These are phyloP conservation scores for Anorthoa munda DNA, from an alignment of 2,888 invertebrate genomes.

Conservation along the genomic window DNA sequence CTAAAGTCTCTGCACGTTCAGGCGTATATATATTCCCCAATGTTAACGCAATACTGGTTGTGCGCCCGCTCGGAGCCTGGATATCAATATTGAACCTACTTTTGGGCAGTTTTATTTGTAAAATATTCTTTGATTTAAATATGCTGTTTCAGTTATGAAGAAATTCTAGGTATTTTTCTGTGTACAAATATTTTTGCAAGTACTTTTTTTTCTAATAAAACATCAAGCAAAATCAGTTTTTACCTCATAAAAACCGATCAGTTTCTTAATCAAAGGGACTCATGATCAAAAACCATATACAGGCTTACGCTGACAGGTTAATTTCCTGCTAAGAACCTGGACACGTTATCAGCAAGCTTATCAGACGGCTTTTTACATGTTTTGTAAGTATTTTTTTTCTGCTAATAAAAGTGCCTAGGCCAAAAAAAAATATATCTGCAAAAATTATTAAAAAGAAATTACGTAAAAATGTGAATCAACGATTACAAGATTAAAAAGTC, in stretches of 20 bases:
- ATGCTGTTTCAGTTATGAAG: no score
- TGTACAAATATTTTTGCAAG: no score
- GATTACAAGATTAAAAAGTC: no score
- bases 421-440: not conserved
- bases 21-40: no score
- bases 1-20: no score
- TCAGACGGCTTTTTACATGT: not conserved
- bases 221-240: not conserved
- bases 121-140: no score
- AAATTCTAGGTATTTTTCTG: no score
- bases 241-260: not conserved
- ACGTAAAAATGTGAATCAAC: not conserved
- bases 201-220: not conserved
- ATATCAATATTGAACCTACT: no score
- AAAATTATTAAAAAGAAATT: slow-evolving; percentile 8
- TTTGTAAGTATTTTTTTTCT: slow-evolving; percentile 26
- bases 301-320: slow-evolving; percentile 36
- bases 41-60: no score
- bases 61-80: no score
- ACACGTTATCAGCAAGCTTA: slow-evolving; percentile 31
- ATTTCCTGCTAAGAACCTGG: slow-evolving; percentile 42
- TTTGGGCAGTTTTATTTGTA: no score
- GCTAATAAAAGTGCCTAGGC: no score
- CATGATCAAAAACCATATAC: slow-evolving; percentile 24
- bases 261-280: not conserved